Conservation (phyloP, 64 coral and sea anemone species). For the Actinia equina region DNA sequence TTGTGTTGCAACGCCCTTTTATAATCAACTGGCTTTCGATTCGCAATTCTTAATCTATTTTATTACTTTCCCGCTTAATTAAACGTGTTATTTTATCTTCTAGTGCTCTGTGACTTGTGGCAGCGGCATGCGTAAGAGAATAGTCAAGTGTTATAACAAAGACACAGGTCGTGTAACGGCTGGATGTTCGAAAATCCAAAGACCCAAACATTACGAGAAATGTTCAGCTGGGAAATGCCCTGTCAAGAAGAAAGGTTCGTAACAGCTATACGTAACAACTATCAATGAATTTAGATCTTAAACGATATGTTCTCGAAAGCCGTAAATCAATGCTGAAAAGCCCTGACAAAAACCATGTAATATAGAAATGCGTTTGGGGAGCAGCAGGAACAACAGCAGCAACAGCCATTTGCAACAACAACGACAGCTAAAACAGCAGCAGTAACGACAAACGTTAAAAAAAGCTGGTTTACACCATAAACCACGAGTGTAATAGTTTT, state of each 20-base stretch:
- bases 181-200: constrained; percentile 30
- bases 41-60: neutral
- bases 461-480: too few species aligned
- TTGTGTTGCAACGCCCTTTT: too few species aligned
- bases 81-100: neutral
- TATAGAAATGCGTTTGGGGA: too few species aligned
- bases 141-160: constrained; percentile 62
- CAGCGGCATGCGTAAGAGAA: constrained; percentile 60
- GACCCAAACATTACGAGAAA: constrained; percentile 63
- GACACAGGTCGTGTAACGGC: constrained; percentile 36
- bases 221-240: constrained; percentile 64
- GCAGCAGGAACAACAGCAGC: too few species aligned
- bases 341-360: too few species aligned
- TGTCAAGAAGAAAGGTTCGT: constrained; percentile 48
- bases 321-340: neutral
- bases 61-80: too few species aligned
- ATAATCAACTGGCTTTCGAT: neutral
- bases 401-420: too few species aligned
- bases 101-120: constrained; percentile 85
- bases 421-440: too few species aligned
- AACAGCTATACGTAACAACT: neutral
- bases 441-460: too few species aligned
- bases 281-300: neutral
- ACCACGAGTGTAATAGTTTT: neutral
- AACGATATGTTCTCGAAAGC: neutral